These are phyloP conservation scores for Panurus biarmicus DNA, from an alignment of 2,113 vertebrate genomes.

Conservation along the genomic window DNA sequence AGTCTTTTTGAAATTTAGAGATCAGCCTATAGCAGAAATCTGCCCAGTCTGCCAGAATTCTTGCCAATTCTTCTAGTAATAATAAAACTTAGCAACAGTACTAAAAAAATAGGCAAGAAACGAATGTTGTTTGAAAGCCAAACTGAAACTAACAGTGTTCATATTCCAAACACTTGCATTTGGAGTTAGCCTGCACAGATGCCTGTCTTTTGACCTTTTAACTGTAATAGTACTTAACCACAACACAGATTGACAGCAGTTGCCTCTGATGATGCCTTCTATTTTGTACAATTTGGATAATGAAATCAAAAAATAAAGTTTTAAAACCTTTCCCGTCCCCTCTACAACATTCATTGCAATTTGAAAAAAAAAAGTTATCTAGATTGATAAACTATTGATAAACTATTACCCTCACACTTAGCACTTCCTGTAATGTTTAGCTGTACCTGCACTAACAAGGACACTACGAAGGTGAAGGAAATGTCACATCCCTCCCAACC, in stretches of 20 bases:
- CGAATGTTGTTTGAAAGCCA: neutral
- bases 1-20: neutral
- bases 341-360: neutral
- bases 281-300: neutral
- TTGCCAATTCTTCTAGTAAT: neutral
- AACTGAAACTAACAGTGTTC: neutral
- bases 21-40: neutral
- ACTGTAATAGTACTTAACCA: neutral
- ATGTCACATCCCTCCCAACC: neutral
- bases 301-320: neutral
- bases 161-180: neutral
- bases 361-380: neutral
- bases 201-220: neutral
- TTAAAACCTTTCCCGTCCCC: neutral
- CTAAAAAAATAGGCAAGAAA: neutral
- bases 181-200: neutral
- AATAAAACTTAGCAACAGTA: neutral
- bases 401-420: neutral
- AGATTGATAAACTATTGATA: neutral
- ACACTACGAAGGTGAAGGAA: neutral
- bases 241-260: neutral
- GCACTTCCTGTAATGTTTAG: neutral
- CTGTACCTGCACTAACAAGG: neutral
- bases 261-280: neutral
- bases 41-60: neutral